A percentile compares a stretch with the other conserved stretches of the same genome.
Conservation (phyloP, 2,888 invertebrate species). For the Tipula confusa region DNA sequence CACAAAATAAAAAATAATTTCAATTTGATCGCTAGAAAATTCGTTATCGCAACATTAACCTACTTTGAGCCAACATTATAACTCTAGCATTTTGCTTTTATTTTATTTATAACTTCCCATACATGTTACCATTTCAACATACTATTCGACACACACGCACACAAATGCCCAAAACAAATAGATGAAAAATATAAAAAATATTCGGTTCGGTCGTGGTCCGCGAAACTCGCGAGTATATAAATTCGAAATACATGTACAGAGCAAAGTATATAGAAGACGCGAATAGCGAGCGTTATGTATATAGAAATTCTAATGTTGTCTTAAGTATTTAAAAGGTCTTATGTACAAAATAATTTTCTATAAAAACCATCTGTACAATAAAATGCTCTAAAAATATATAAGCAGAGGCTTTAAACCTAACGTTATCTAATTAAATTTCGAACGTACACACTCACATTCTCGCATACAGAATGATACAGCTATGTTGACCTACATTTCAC, state of each 20-base stretch:
- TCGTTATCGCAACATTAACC: slow-evolving; percentile 1
- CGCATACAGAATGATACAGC: background rate
- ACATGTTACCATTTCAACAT: background rate
- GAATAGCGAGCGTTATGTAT: background rate
- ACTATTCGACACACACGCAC: background rate
- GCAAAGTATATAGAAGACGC: background rate
- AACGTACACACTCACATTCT: background rate
- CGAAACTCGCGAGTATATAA: background rate
- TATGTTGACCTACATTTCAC: background rate
- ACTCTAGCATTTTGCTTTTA: background rate
- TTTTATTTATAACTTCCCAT: background rate
- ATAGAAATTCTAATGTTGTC: background rate
- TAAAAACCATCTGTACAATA: background rate
- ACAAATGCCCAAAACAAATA: background rate
- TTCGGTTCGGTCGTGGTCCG: background rate
- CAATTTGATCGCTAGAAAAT: background rate
- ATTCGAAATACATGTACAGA: background rate
- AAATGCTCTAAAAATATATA: background rate
- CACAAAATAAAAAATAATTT: background rate
- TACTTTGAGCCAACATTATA: slow-evolving; percentile 4
- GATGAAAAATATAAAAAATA: background rate
- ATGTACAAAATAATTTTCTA: background rate
- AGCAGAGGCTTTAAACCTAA: background rate
- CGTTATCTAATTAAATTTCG: background rate
- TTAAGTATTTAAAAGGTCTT: background rate